Evolutionary conservation across 2,113 vertebrate species (phyloP).

Genomic region (Rattus rattus): DNA sequence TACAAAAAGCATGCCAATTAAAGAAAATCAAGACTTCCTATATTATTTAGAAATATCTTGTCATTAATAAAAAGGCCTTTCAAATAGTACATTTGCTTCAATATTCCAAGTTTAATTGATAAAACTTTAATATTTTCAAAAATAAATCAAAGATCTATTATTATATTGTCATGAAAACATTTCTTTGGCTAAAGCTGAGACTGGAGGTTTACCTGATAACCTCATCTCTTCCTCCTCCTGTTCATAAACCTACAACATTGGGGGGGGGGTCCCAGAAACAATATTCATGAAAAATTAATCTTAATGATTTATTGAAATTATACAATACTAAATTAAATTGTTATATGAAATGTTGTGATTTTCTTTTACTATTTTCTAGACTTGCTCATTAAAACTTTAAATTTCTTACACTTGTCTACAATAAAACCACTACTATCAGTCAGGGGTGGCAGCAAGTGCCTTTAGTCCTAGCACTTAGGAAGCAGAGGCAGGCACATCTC

Average conservation of each 20-base stretch:
- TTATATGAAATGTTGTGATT: not conserved
- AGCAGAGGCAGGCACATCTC: not conserved
- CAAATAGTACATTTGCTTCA: slow-evolving; percentile 36
- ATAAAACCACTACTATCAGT: not conserved
- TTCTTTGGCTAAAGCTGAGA: slow-evolving; percentile 19
- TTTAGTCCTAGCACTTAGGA: not conserved
- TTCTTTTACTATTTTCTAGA: slow-evolving; percentile 35
- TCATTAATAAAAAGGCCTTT: slow-evolving; percentile 45
- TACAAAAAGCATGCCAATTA: slow-evolving; percentile 25
- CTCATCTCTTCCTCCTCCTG: not conserved
- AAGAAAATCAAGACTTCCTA: slow-evolving; percentile 46
- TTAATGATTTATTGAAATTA: slow-evolving; percentile 24
- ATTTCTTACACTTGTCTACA: not conserved
- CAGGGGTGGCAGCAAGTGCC: too few relatives aligned
- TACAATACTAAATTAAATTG: slow-evolving; percentile 25
- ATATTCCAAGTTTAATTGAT: slow-evolving; percentile 29
- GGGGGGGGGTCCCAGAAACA: too few relatives aligned
- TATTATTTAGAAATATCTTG: slow-evolving; percentile 1
- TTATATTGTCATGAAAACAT: not conserved
- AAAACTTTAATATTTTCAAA: slow-evolving; percentile 26
- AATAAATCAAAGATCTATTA: slow-evolving; percentile 18
- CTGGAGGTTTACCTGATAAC: not conserved
- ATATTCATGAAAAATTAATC: slow-evolving; percentile 39
- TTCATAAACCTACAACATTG: not conserved
- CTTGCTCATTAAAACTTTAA: slow-evolving; percentile 37